phyloP scores from a whole-genome alignment of 2,888 invertebrate species.

The Bunonema sp. region DNA sequence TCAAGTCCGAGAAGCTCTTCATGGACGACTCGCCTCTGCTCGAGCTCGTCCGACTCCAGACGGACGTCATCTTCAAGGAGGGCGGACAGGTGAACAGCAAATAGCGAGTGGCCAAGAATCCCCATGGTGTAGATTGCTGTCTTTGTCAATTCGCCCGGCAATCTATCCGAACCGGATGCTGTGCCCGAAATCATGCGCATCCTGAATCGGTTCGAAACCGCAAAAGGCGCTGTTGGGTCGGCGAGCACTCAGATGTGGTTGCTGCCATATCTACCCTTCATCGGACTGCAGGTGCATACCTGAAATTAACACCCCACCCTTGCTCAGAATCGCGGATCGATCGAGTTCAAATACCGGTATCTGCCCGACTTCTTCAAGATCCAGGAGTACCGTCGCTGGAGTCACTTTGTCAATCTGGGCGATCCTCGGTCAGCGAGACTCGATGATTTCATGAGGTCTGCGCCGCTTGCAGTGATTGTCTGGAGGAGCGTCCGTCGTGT shows the following conservation, averaged over 20 bases:
- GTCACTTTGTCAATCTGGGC: constrained; percentile 38
- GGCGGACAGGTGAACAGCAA: constrained; percentile 28
- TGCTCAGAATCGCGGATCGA: constrained; percentile 33
- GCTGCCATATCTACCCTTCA: constrained; percentile 31
- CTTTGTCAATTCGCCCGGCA: constrained; percentile 41
- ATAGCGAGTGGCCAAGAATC: too few species aligned
- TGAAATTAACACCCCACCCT: too few species aligned
- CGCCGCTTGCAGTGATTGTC: constrained; percentile 28
- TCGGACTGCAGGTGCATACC: constrained; percentile 38
- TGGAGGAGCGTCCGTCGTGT: constrained; percentile 30
- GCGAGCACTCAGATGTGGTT: constrained; percentile 41
- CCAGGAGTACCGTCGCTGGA: constrained; percentile 37
- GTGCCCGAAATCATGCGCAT: constrained; percentile 33
- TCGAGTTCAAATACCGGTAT: constrained; percentile 41
- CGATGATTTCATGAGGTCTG: not conserved
- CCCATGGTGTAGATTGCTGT: constrained; percentile 21
- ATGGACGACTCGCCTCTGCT: constrained; percentile 42
- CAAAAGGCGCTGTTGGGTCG: constrained; percentile 30
- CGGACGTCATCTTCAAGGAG: constrained; percentile 40
- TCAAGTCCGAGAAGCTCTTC: constrained; percentile 41
- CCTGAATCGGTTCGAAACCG: constrained; percentile 30
- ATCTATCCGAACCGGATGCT: constrained; percentile 22
- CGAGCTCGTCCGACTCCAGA: constrained; percentile 38
- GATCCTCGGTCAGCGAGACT: constrained; percentile 19
- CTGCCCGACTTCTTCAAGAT: constrained; percentile 38